These are phyloP conservation scores for Nephila pilipes DNA, from an alignment of 1,140 invertebrate genomes.

Conservation along the genomic window DNA sequence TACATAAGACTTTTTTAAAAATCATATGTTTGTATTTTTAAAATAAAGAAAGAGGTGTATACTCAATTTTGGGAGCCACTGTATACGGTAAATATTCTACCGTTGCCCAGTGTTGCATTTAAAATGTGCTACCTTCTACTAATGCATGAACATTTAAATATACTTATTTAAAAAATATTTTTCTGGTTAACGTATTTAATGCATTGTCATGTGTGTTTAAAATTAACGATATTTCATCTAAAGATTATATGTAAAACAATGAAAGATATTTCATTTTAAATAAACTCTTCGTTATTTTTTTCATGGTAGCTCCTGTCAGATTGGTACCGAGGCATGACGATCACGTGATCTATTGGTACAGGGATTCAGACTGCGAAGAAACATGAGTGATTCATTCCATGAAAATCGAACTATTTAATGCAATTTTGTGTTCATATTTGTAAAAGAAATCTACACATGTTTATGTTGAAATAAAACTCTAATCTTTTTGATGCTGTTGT, in stretches of 20 bases:
- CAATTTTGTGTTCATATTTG: not conserved
- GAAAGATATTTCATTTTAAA: not conserved
- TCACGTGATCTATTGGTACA: conserved; percentile 24
- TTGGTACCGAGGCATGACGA: not conserved
- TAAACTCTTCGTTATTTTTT: not conserved
- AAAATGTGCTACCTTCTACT: too few species aligned
- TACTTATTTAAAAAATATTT: not conserved
- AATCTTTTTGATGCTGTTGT: too few species aligned
- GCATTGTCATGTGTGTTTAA: too few species aligned
- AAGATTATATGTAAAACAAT: not conserved
- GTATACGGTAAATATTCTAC: too few species aligned
- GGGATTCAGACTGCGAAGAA: not conserved
- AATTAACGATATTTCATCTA: not conserved
- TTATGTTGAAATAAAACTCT: not conserved
- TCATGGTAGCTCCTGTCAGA: not conserved
- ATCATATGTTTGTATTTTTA: too few species aligned
- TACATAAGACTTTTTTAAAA: too few species aligned
- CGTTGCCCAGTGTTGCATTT: too few species aligned
- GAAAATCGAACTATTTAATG: too few species aligned
- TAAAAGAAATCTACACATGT: not conserved
- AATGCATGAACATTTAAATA: too few species aligned
- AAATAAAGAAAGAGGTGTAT: too few species aligned
- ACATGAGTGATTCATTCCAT: not conserved
- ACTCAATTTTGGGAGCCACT: too few species aligned
- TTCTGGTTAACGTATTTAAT: not conserved